Percentiles rank a stretch among this genome's conserved stretches.
phyloP scores from a whole-genome alignment of 2,888 invertebrate species.

The Volucella bombylans region DNA sequence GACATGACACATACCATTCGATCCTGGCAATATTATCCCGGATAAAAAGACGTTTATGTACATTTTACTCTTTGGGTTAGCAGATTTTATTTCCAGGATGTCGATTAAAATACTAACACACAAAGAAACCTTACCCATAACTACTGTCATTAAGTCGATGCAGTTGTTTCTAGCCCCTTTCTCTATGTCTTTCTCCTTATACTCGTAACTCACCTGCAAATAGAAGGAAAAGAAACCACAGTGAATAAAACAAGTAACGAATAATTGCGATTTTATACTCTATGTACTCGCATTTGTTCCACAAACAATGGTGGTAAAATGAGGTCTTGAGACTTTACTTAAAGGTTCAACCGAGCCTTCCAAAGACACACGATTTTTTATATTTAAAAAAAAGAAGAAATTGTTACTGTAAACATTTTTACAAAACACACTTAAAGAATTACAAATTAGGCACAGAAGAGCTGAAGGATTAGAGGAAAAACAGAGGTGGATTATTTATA shows the following conservation, averaged over 20 bases:
- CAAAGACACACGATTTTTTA: conserved; percentile 12
- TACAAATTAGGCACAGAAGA: conserved; percentile 57
- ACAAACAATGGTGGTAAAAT: too few relatives aligned
- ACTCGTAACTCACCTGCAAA: conserved; percentile 48
- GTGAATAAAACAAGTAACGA: background rate
- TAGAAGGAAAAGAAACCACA: conserved; percentile 33
- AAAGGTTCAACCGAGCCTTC: background rate
- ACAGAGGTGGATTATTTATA: background rate
- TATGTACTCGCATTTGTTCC: too few relatives aligned
- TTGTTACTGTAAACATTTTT: conserved; percentile 37
- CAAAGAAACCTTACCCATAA: conserved; percentile 11
- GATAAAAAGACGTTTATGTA: conserved; percentile 52
- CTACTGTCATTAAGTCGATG: background rate
- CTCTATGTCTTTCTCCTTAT: background rate
- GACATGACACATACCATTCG: conserved; percentile 29
- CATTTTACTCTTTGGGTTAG: conserved; percentile 41
- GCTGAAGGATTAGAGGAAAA: background rate
- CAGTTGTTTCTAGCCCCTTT: background rate
- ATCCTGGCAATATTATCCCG: conserved; percentile 32
- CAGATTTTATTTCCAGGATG: conserved; percentile 59
- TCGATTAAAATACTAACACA: conserved; percentile 36
- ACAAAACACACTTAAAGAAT: conserved; percentile 53
- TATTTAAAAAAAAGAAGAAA: conserved; percentile 8
- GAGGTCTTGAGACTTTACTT: too few relatives aligned
- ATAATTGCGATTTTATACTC: conserved; percentile 21